A percentile compares a stretch with the other conserved stretches of the same genome.
Conservation (phyloP, 2,888 invertebrate genomes). For the Phasia obesa region DNA sequence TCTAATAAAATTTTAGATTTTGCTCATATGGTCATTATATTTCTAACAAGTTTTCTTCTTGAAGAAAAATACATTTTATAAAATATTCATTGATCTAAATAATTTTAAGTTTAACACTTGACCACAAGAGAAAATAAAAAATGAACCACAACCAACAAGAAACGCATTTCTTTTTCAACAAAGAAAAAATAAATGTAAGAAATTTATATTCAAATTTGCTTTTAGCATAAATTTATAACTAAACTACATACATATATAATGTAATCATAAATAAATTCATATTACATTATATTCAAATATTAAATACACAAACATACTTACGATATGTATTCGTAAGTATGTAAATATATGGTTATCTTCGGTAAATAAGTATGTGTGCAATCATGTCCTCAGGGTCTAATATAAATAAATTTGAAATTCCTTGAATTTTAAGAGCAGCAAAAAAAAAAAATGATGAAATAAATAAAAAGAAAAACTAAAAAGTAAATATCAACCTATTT, state of each 20-base stretch:
- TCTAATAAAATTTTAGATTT: neutral
- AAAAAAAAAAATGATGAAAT: constrained; percentile 22
- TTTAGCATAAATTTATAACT: constrained; percentile 59
- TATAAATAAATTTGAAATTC: constrained; percentile 70
- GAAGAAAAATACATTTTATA: constrained; percentile 23
- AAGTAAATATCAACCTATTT: constrained; percentile 67
- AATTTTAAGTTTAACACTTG: constrained; percentile 65
- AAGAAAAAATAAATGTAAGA: constrained; percentile 22
- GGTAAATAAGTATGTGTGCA: constrained; percentile 38
- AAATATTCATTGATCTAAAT: constrained; percentile 62
- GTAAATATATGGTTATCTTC: constrained; percentile 23
- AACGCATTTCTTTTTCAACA: constrained; percentile 31
- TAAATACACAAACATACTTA: neutral
- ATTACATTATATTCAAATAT: constrained; percentile 15
- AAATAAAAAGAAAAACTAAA: constrained; percentile 41
- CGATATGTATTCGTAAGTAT: constrained; percentile 1
- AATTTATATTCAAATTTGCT: constrained; percentile 65
- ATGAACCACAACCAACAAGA: constrained; percentile 4
- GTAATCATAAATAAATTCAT: constrained; percentile 36
- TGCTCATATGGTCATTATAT: constrained; percentile 29
- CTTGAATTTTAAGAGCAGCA: constrained; percentile 52
- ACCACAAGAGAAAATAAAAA: constrained; percentile 57
- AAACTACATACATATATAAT: constrained; percentile 58
- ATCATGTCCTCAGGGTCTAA: constrained; percentile 64
- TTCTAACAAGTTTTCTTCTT: constrained; percentile 6